Conservation (phyloP, 2,888 invertebrate species). For the Cataglyphis livida region DNA sequence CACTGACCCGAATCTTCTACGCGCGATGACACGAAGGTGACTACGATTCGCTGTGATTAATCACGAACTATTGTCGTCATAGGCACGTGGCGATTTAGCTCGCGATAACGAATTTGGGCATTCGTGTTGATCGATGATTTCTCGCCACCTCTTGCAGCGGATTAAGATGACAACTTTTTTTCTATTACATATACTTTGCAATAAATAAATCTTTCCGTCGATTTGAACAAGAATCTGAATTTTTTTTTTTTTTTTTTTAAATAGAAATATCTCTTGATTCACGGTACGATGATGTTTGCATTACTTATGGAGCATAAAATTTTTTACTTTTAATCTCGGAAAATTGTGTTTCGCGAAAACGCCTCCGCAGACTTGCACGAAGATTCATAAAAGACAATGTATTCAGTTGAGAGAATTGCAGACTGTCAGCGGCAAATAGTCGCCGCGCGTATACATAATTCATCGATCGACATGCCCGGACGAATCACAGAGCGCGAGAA, state of each 20-base stretch:
- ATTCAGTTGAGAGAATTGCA: slow-evolving; percentile 23
- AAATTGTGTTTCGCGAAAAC: neutral
- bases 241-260: neutral
- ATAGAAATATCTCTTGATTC: neutral
- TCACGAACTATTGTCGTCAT: slow-evolving; percentile 35
- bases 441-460: slow-evolving; percentile 43
- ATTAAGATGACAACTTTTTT: slow-evolving; percentile 1
- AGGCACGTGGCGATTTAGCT: slow-evolving; percentile 5
- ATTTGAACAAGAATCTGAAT: neutral
- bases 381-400: neutral
- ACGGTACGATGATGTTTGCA: neutral
- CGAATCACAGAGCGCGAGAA: slow-evolving; percentile 35
- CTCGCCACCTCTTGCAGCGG: neutral
- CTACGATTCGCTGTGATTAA: slow-evolving; percentile 55
- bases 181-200: neutral
- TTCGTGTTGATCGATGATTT: neutral
- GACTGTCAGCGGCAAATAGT: slow-evolving; percentile 33
- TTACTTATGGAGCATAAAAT: neutral
- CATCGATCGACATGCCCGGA: slow-evolving; percentile 45
- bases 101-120: neutral
- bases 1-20: slow-evolving; percentile 52
- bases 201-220: neutral
- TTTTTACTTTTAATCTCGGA: neutral
- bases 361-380: neutral
- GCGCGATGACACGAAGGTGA: slow-evolving; percentile 20